A percentile compares a stretch with the other conserved stretches of the same genome.
Evolutionary conservation across 2,797 vertebrate genomes (phyloP).

Genomic region (Catharus ustulatus): DNA sequence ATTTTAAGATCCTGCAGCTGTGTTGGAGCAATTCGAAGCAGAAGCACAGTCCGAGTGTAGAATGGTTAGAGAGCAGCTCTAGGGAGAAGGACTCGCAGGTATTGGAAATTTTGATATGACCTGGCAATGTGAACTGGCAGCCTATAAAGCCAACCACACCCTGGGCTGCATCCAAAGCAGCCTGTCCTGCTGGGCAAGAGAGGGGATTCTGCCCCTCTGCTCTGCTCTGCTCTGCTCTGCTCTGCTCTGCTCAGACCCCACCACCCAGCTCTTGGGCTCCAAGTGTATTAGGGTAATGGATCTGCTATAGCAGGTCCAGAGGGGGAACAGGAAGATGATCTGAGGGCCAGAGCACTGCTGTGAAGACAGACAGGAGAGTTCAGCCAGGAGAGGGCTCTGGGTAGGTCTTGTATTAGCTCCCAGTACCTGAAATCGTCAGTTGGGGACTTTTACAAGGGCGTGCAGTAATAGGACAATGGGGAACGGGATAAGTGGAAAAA

Average conservation of each 20-base stretch:
- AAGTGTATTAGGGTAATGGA: fast-evolving
- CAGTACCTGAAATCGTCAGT: background rate
- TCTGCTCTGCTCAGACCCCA: background rate
- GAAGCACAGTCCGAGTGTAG: fast-evolving
- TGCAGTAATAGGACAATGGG: background rate
- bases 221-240: background rate
- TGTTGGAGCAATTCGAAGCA: background rate
- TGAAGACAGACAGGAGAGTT: background rate
- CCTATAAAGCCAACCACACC: background rate
- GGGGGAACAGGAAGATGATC: background rate
- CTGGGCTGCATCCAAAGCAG: background rate
- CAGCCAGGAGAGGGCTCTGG: background rate
- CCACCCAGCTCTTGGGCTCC: too few species aligned
- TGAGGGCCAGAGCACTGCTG: background rate
- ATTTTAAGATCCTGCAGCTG: background rate
- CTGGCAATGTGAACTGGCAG: background rate
- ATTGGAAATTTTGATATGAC: background rate
- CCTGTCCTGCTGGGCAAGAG: fast-evolving
- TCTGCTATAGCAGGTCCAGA: background rate
- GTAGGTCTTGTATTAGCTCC: background rate
- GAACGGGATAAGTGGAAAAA: background rate
- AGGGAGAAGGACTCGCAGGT: background rate
- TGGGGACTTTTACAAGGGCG: fast-evolving
- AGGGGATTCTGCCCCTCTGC: background rate
- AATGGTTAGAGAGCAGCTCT: background rate